phyloP scores from a whole-genome alignment of 2,113 vertebrate genomes.

The Sprattus sprattus region DNA sequence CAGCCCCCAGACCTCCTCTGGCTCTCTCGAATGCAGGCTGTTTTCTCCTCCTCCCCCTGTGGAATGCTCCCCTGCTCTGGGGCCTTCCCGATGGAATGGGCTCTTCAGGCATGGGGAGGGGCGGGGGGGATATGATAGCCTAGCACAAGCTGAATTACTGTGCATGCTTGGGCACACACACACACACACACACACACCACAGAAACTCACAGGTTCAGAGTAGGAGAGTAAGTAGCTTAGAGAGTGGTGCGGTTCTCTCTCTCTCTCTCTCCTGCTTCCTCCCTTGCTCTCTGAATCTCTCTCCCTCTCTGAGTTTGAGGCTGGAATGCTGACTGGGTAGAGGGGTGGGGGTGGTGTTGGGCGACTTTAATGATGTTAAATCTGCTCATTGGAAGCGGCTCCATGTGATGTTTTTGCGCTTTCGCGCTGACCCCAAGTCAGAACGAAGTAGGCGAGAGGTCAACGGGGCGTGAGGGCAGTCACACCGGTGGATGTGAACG shows the following conservation, averaged over 20 bases:
- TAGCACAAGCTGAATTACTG: neutral
- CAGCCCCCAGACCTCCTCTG: neutral
- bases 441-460: neutral
- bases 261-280: neutral
- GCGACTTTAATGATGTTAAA: constrained; percentile 51
- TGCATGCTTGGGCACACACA: neutral
- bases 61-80: constrained; percentile 7
- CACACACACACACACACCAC: neutral
- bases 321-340: constrained; percentile 54
- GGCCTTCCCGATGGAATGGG: constrained; percentile 12
- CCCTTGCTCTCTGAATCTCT: neutral
- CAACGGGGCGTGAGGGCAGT: neutral
- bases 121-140: neutral
- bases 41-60: neutral
- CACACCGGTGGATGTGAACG: neutral
- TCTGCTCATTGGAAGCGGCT: constrained; percentile 43
- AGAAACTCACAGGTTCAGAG: neutral
- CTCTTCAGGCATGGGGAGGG: neutral
- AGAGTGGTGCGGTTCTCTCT: neutral
- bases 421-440: neutral
- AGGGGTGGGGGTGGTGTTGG: constrained; percentile 13
- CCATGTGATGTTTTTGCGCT: constrained; percentile 53
- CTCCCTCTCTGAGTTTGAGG: neutral
- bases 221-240: constrained; percentile 9
- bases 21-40: neutral